Evolutionary conservation across 2,797 vertebrate genomes (phyloP).

Genomic region (Thamnophis elegans): DNA sequence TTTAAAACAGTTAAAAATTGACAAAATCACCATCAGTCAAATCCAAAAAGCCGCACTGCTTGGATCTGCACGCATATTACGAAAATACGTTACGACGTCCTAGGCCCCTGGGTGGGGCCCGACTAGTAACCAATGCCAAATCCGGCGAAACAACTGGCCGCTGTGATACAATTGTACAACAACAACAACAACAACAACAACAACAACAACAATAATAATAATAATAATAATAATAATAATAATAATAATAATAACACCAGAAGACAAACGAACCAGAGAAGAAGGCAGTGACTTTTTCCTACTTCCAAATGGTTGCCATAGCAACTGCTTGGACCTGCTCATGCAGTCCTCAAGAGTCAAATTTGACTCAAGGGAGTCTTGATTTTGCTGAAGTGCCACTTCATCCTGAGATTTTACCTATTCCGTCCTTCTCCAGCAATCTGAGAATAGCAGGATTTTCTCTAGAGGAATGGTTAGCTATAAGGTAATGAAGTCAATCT

Average conservation of each 20-base stretch:
- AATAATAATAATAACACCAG: neutral
- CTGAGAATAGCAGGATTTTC: neutral
- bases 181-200: no score
- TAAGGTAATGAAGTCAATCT: neutral
- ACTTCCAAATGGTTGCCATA: neutral
- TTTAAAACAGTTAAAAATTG: no score
- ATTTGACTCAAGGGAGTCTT: neutral
- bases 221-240: no score
- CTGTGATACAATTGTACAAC: no score
- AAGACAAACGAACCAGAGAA: neutral
- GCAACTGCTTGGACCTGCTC: neutral
- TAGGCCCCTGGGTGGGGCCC: no score
- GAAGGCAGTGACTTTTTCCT: neutral
- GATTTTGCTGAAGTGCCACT: neutral
- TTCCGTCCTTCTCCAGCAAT: neutral
- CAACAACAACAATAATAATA: no score
- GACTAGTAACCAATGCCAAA: no score
- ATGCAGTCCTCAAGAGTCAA: neutral
- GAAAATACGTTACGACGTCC: no score
- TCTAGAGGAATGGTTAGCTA: neutral
- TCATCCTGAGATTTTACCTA: neutral
- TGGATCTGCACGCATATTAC: no score
- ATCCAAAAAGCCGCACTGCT: no score
- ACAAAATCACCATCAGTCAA: no score
- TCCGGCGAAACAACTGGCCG: no score